Evolutionary conservation across 2,113 vertebrate genomes (phyloP).

Genomic region (Ammodytes dubius): DNA sequence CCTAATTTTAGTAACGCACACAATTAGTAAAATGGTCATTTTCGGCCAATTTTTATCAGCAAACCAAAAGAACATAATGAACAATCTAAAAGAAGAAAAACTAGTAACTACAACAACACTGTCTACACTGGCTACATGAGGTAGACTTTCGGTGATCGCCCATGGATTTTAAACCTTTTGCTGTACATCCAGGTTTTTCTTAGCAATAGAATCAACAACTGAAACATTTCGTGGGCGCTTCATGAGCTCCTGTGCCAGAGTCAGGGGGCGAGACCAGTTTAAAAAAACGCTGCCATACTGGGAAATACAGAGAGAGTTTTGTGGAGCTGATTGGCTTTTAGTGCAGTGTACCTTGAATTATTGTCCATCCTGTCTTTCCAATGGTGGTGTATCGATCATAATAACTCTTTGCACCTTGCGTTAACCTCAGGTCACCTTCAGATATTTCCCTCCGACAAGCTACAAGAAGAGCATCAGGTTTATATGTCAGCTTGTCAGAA

Average conservation of each 20-base stretch:
- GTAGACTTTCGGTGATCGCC: no score
- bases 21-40: not conserved
- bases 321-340: not conserved
- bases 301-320: no score
- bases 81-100: not conserved
- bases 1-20: not conserved
- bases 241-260: no score
- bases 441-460: slow-evolving; percentile 10
- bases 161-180: no score
- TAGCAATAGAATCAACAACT: no score
- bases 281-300: no score
- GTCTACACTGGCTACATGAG: no score
- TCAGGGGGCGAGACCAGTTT: no score
- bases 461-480: slow-evolving; percentile 13
- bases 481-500: slow-evolving; percentile 8
- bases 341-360: not conserved
- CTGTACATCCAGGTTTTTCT: no score
- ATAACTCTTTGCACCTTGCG: slow-evolving; percentile 3
- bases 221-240: no score
- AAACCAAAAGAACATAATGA: not conserved
- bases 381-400: slow-evolving; percentile 12
- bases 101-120: no score
- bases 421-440: slow-evolving; percentile 5
- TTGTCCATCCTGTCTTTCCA: slow-evolving; percentile 16
- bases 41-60: not conserved